These are phyloP conservation scores for Fragum fragum DNA, from an alignment of 2,888 invertebrate genomes.

Conservation along the genomic window DNA sequence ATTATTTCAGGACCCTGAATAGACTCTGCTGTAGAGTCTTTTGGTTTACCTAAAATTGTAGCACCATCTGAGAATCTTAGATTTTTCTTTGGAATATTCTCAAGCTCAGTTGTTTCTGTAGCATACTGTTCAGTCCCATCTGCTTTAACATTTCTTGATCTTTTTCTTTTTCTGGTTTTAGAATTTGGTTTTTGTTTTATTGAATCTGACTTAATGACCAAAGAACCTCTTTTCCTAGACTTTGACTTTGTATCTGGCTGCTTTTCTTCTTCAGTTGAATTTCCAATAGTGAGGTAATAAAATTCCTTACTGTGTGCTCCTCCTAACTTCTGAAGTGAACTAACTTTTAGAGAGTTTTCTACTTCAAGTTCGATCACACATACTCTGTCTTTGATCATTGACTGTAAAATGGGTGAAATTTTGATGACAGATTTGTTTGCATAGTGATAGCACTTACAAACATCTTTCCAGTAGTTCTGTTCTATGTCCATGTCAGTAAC, in stretches of 20 bases:
- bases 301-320: not conserved
- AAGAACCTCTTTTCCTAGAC: not conserved
- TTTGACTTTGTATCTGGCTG: not conserved
- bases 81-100: too few relatives aligned
- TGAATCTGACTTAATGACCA: not conserved
- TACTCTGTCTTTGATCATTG: conserved; percentile 2
- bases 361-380: conserved; percentile 27
- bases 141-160: not conserved
- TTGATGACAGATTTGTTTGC: conserved; percentile 24
- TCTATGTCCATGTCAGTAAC: not conserved
- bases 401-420: conserved; percentile 20
- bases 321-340: not conserved
- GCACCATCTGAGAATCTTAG: too few relatives aligned
- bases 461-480: not conserved
- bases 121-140: too few relatives aligned
- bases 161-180: not conserved
- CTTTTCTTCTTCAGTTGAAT: not conserved
- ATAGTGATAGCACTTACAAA: conserved; percentile 26
- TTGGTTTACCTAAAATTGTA: too few relatives aligned
- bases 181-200: not conserved
- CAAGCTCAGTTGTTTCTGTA: too few relatives aligned
- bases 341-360: conserved; percentile 20
- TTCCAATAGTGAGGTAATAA: conserved; percentile 18
- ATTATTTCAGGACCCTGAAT: too few relatives aligned
- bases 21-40: too few relatives aligned